Evolutionary conservation across 23 tunicate species (phyloP), one percentile per base, ranked within the genome.

Genomic region (Trididemnum clinides): DNA sequence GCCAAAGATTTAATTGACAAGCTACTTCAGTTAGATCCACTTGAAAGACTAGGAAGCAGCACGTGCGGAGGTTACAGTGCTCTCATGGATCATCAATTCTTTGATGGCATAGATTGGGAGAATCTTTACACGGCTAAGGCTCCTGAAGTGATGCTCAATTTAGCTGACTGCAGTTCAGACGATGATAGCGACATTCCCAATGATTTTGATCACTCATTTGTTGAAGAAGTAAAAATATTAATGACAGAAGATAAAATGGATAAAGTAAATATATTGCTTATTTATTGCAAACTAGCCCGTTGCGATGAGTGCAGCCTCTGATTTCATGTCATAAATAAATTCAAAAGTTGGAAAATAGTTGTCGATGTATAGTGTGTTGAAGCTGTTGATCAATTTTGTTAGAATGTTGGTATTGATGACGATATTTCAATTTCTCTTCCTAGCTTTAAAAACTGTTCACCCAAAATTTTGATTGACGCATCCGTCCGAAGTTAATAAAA

Each of bases 1-100:
- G 98, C 88, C 21, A 82, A 76, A 39, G 94, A 94, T 72, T 25
- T 94, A 1, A 87, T 94, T 4, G 49, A 39, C 19, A 30, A 73
- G 50, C 57, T 94, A 19, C 64, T 94, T n/a, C 83, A 87, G 32
- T 81, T 89, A 36, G 98, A 94, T 51, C 98, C 98, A 7, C 33
- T 70, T 59, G 15, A 76, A 76, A 49, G 94, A 54, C 31, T 88
- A 18, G 94, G 94, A 20, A 21, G 88, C 34, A 39, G 36, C 6
- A 1, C 85, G 3, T 66, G 88, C 50, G 94, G 94, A 2, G 94
- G 94, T 22, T 89, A 89, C 38, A 65, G 51, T 19, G 80, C 81
- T 0, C 84, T 89, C 31, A 89, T 57, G 72, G 28, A 28, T 7
- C 94, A 89, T 57, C 83, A 44, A 28, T 89, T 84, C 35, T 89